Conservation (phyloP, 2,888 invertebrate genomes). For the Drosophila diplacantha region DNA sequence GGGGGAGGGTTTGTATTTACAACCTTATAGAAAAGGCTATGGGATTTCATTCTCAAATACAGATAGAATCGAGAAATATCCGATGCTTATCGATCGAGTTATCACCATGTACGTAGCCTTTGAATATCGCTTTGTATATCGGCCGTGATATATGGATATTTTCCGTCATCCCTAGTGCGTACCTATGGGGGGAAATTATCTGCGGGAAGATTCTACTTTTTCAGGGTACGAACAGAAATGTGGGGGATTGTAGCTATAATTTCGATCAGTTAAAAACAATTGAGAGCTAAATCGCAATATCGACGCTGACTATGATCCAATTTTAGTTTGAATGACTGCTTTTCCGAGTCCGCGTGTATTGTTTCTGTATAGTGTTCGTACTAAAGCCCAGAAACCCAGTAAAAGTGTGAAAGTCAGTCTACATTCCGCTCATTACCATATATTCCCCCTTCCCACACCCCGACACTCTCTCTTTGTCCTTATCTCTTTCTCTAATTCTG, state of each 20-base stretch:
- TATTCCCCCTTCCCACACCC: neutral
- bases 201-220: neutral
- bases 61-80: no score
- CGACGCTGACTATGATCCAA: neutral
- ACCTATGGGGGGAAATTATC: neutral
- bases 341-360: neutral
- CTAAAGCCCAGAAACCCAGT: neutral
- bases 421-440: neutral
- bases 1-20: no score
- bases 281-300: neutral
- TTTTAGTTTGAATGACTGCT: neutral
- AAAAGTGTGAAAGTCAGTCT: neutral
- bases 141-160: neutral
- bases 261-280: neutral
- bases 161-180: neutral
- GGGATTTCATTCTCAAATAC: no score
- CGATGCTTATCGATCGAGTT: neutral
- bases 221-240: neutral
- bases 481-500: constrained; percentile 17
- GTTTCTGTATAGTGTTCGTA: neutral
- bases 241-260: neutral
- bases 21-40: no score
- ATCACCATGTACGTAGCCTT: neutral
- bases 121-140: neutral
- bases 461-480: constrained; percentile 1